phyloP scores from a whole-genome alignment of 2,888 invertebrate genomes.

The Lepidonotus clava region DNA sequence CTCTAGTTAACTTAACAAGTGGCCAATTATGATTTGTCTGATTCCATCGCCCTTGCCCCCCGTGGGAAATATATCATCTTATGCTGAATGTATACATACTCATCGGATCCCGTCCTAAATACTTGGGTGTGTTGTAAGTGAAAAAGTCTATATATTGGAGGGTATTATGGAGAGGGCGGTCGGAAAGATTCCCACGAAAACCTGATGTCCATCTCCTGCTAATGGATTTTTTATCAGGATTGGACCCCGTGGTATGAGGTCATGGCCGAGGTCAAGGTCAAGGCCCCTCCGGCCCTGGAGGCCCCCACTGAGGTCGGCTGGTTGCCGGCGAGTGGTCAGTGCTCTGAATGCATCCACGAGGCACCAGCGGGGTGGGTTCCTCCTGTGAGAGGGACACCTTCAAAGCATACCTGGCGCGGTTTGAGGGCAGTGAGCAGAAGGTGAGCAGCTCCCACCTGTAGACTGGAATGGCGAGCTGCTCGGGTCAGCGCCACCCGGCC shows the following conservation, averaged over 20 bases:
- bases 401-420: neutral
- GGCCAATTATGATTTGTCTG: neutral
- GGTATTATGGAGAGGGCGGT: too few relatives aligned
- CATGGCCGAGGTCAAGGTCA: slow-evolving; percentile 6
- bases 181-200: neutral
- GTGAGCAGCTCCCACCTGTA: too few relatives aligned
- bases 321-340: neutral
- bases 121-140: too few relatives aligned
- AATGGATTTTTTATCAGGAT: neutral
- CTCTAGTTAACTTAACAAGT: neutral
- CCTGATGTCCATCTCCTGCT: neutral
- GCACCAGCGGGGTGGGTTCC: neutral
- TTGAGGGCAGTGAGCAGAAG: too few relatives aligned
- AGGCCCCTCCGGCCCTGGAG: neutral
- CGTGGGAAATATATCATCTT: too few relatives aligned
- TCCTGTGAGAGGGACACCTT: neutral
- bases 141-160: too few relatives aligned
- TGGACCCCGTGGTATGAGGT: neutral
- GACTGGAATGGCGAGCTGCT: too few relatives aligned
- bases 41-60: neutral
- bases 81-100: too few relatives aligned
- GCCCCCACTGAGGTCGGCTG: neutral
- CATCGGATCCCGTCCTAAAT: too few relatives aligned
- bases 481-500: too few relatives aligned
- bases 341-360: neutral